phyloP scores from a whole-genome alignment of 2,797 vertebrate species.

The Mormyrops boulengeri region DNA sequence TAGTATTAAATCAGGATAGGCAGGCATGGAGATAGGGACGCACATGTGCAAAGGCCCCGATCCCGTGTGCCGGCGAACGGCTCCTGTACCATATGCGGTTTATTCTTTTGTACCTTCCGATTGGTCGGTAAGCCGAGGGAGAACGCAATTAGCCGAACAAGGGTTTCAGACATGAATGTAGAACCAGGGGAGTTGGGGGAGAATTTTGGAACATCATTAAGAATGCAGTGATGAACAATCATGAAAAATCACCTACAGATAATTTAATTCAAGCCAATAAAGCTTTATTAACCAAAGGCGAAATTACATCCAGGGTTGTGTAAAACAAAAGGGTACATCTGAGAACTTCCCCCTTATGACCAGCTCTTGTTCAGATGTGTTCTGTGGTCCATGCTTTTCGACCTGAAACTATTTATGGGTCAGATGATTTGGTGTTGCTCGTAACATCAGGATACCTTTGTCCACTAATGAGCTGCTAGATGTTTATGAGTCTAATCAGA shows the following conservation, averaged over 20 bases:
- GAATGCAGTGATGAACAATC: not conserved
- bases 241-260: not conserved
- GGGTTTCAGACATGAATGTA: not conserved
- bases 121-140: not conserved
- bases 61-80: not conserved
- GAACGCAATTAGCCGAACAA: not conserved
- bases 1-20: not conserved
- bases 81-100: not conserved
- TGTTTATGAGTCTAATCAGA: not conserved
- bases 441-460: not conserved
- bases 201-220: not conserved
- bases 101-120: not conserved
- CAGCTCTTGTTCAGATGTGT: not conserved
- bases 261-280: not conserved
- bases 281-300: not conserved
- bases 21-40: not conserved
- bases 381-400: not conserved
- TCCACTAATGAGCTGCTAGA: not conserved
- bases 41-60: not conserved
- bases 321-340: not conserved
- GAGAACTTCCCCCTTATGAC: not conserved
- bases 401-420: not conserved
- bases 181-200: not conserved
- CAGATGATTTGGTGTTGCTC: not conserved
- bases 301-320: not conserved